Percentiles rank a stretch among this genome's conserved stretches.
Conservation (phyloP, 2,113 vertebrate species). For the Myrmophylax atrothorax region DNA sequence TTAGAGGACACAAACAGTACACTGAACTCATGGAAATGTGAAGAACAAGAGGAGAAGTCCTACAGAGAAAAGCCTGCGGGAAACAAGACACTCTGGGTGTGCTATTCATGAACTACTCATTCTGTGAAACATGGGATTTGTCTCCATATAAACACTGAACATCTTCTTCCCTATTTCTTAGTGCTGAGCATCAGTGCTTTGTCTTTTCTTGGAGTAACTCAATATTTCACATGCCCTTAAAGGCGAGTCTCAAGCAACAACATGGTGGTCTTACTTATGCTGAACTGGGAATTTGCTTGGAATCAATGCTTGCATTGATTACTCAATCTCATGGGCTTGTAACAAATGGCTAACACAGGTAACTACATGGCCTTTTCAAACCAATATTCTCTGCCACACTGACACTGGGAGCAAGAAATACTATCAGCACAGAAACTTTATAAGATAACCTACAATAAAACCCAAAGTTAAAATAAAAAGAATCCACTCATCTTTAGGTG, state of each 20-base stretch:
- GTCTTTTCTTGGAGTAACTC: background rate
- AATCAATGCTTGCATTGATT: background rate
- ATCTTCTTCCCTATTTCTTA: background rate
- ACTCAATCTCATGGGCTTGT: background rate
- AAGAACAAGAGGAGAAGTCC: background rate
- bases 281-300: background rate
- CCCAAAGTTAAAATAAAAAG: background rate
- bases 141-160: background rate
- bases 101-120: background rate
- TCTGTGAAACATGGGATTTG: background rate
- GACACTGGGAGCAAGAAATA: background rate
- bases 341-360: background rate
- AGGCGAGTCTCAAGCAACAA: background rate
- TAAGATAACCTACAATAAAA: background rate
- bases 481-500: background rate
- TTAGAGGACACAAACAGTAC: background rate
- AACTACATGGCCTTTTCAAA: background rate
- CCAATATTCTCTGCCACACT: background rate
- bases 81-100: background rate
- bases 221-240: background rate
- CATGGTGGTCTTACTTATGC: background rate
- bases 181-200: background rate
- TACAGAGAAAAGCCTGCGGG: background rate
- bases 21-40: background rate
- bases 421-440: background rate